A percentile compares a stretch with the other conserved stretches of the same genome.
Evolutionary conservation across 2,888 invertebrate genomes (phyloP).

Genomic region (Drosophila meridiana): DNA sequence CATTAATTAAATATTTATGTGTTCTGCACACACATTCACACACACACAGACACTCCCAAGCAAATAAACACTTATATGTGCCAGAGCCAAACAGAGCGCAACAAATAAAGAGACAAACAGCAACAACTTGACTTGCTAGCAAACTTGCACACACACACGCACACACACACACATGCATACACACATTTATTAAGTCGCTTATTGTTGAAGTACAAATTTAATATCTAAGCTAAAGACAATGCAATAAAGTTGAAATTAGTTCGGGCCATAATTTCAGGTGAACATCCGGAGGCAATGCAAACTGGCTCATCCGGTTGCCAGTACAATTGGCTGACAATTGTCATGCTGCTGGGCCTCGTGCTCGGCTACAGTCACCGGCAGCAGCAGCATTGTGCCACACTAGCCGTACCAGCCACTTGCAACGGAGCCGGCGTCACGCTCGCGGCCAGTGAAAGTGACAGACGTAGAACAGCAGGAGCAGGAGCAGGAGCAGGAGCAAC

Average conservation of each 20-base stretch:
- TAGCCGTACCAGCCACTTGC: conserved; percentile 46
- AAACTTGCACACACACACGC: conserved; percentile 39
- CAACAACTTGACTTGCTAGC: conserved; percentile 34
- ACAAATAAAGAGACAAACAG: conserved; percentile 72
- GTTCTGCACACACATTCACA: conserved; percentile 29
- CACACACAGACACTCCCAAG: conserved; percentile 1
- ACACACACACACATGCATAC: not conserved
- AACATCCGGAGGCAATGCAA: conserved; percentile 86
- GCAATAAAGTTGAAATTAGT: conserved; percentile 85
- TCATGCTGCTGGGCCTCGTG: conserved; percentile 79
- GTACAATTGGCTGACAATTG: conserved; percentile 84
- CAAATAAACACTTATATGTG: conserved; percentile 54
- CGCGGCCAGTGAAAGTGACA: conserved; percentile 58
- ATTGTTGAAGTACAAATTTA: conserved; percentile 66
- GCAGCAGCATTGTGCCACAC: conserved; percentile 44
- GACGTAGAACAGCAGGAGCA: conserved; percentile 15
- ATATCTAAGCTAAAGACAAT: conserved; percentile 80
- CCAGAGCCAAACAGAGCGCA: conserved; percentile 73
- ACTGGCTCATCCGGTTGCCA: conserved; percentile 85
- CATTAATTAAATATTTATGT: conserved; percentile 78
- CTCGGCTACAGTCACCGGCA: conserved; percentile 76
- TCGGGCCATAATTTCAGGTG: conserved; percentile 86
- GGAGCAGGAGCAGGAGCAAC: conserved; percentile 9
- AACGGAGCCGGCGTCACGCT: conserved; percentile 16
- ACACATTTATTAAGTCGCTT: conserved; percentile 44